Evolutionary conservation across 2,888 invertebrate species (phyloP).

Genomic region (Cenopis cana): DNA sequence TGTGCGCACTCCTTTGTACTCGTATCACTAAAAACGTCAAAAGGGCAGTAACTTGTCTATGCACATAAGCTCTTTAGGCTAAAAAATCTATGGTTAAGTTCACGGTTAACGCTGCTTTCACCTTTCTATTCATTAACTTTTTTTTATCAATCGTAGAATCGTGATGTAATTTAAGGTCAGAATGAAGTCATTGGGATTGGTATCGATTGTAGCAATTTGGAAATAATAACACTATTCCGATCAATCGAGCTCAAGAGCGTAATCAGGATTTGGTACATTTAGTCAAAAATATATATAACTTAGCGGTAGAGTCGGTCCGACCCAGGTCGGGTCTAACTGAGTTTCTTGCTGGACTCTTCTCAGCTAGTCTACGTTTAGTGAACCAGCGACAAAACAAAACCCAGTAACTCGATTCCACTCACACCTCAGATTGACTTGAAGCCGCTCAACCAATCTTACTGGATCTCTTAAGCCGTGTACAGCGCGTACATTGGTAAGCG

Average conservation of each 20-base stretch:
- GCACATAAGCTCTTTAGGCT: not conserved
- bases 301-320: too few relatives aligned
- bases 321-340: too few relatives aligned
- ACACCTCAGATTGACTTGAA: too few relatives aligned
- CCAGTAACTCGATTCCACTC: too few relatives aligned
- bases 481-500: too few relatives aligned
- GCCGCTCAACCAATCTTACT: too few relatives aligned
- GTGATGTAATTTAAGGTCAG: slow-evolving; percentile 36
- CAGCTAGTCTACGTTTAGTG: too few relatives aligned
- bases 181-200: slow-evolving; percentile 30
- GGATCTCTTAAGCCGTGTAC: too few relatives aligned
- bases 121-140: slow-evolving; percentile 40
- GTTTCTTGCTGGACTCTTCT: too few relatives aligned
- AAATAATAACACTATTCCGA: not conserved
- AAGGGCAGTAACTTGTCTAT: not conserved
- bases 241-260: not conserved
- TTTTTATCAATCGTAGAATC: slow-evolving; percentile 35
- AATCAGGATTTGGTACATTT: not conserved
- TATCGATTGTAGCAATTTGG: slow-evolving; percentile 20
- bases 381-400: too few relatives aligned
- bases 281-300: too few relatives aligned
- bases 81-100: slow-evolving; percentile 35
- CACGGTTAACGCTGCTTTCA: slow-evolving; percentile 40
- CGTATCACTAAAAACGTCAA: not conserved
- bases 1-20: slow-evolving; percentile 41